Evolutionary conservation across 2,797 vertebrate genomes (phyloP).

Genomic region (Calcarius lapponicus): DNA sequence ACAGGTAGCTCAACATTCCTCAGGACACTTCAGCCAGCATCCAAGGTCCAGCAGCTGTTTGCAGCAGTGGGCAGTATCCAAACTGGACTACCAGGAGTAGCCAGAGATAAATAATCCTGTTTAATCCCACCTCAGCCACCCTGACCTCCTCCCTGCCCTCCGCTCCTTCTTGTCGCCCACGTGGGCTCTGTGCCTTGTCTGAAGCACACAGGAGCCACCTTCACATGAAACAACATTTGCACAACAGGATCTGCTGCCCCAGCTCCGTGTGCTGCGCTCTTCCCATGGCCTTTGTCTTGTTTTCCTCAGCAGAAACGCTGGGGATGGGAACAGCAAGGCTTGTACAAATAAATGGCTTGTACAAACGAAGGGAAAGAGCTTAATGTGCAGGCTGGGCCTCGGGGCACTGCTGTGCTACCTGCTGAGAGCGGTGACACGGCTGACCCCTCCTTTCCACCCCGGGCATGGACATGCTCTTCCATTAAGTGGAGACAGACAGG

Average conservation of each 20-base stretch:
- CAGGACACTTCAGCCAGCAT: background rate
- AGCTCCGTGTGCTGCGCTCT: background rate
- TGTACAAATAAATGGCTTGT: background rate
- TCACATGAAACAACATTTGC: background rate
- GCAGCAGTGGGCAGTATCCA: background rate
- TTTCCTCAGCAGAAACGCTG: background rate
- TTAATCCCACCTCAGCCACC: background rate
- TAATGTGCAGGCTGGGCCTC: background rate
- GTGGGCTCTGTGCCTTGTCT: rapidly evolving
- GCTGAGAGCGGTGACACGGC: background rate
- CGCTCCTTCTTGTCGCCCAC: background rate
- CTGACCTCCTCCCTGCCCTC: background rate
- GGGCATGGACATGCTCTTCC: rapidly evolving
- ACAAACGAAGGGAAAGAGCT: background rate
- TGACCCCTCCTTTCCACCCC: background rate
- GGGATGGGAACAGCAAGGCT: background rate
- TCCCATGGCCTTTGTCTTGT: background rate
- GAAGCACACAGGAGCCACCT: background rate
- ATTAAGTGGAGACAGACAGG: background rate
- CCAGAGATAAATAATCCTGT: background rate
- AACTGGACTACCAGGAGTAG: background rate
- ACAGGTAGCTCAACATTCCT: background rate
- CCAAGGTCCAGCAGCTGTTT: background rate
- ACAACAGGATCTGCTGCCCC: background rate
- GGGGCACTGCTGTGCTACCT: background rate